Base-by-base conservation (phyloP, 2,888 invertebrate species). In the Actias luna region DNA sequence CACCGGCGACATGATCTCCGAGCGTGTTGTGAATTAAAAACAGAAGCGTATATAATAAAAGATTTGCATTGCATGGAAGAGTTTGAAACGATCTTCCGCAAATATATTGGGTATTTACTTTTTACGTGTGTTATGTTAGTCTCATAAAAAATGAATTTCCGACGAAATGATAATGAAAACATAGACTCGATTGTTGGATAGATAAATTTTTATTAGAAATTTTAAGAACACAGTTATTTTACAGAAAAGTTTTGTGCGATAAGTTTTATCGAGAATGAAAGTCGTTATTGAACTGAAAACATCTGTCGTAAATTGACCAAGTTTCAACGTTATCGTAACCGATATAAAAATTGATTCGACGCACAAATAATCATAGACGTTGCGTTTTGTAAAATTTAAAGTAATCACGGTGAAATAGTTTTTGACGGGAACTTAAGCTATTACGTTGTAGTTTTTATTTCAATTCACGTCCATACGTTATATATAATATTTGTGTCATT, bases 201-300 rank as follows among this genome's bases (percentile, higher is more conserved):
- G n/a, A n/a, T n/a, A n/a, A n/a, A n/a, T n/a, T n/a, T n/a, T n/a
- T n/a, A n/a, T n/a, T n/a, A n/a, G n/a, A n/a, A n/a, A n/a, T n/a
- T n/a, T n/a, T n/a, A n/a, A n/a, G n/a, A n/a, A n/a, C n/a, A n/a
- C n/a, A n/a, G n/a, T n/a, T n/a, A n/a, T n/a, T n/a, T n/a, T n/a
- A n/a, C n/a, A n/a, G n/a, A n/a, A n/a, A 25, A 10, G 5, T 4
- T 8, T 29, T 29, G 4, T 29, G 29, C 29, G 55, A 29, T 8
- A 55, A 55, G 29, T 55, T 29, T 55, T 29, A 55, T 55, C 55
- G 2, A 16, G 8, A 55, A 55, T n/a, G 29, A 55, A 55, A 29
- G n/a, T 55, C 55, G 55, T 55, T 55, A n/a, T 29, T 55, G 27
- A n/a, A 55, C 36, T 36, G 60, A 55, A 61, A 55, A 59, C 59